Conservation (phyloP, 2,797 vertebrate genomes). For the Rhynchonycteris naso region DNA sequence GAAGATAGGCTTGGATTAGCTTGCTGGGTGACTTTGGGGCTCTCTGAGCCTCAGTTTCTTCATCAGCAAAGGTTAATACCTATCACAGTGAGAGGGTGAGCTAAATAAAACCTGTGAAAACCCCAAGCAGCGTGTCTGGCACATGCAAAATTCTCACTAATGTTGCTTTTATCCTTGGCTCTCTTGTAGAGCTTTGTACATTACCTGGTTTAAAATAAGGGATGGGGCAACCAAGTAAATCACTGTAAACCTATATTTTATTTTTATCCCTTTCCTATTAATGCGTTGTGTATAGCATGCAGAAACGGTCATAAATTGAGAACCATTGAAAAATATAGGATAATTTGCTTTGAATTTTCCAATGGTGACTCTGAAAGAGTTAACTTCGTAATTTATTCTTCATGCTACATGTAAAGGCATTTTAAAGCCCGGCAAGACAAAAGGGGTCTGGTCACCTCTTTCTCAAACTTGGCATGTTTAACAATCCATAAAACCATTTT, state of each 20-base stretch:
- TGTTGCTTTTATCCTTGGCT: background rate
- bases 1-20: background rate
- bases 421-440: background rate
- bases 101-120: background rate
- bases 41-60: background rate
- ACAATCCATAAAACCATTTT: background rate
- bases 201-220: background rate
- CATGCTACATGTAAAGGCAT: background rate
- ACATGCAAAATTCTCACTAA: background rate
- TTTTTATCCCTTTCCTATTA: background rate
- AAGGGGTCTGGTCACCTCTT: background rate
- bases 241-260: background rate
- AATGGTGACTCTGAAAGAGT: background rate
- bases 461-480: background rate
- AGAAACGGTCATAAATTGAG: background rate
- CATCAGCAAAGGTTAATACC: background rate
- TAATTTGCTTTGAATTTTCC: constrained; percentile 36
- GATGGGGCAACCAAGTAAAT: background rate
- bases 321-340: background rate
- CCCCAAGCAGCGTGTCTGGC: background rate
- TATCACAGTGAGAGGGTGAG: background rate
- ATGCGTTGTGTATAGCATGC: background rate
- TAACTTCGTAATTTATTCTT: constrained; percentile 8
- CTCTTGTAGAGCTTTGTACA: background rate
- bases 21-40: background rate